Evolutionary conservation across 2,888 invertebrate genomes (phyloP), one percentile per base, ranked within the genome.

Genomic region (Magallana nippona): DNA sequence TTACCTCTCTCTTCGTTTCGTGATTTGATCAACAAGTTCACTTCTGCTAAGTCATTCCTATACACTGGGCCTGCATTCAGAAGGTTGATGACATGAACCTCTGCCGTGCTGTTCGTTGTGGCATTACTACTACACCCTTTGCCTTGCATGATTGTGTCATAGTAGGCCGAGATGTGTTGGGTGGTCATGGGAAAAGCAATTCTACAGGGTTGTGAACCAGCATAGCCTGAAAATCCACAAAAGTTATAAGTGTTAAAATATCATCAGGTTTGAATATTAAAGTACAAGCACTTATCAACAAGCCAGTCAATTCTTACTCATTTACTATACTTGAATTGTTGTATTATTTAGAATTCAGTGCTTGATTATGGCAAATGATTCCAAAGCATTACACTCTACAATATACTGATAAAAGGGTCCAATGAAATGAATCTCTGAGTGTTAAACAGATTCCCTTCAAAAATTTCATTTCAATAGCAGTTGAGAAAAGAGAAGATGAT

Each of bases 21-120:
- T n/a, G 85, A 85, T 79, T 85, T 85, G 58, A 85, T 81, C 17
- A 83, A 79, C 5, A 85, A 77, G 79, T 85, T 79, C 55, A 85
- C 85, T 71, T 85, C 85, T 60, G 83, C 85, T 27, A 85, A 77
- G 57, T 85, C 85, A 82, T 85, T 85, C 17, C 85, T 81, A 11
- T 57, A 83, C 27, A 82, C 82, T 56, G 83, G 82, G 58, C 83
- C 85, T 11, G 63, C 82, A 32, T 83, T 85, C 32, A 79, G 79
- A 17, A 85, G 55, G 32, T 82, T 83, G 44, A 85, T 85, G 17
- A 81, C 77, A 71, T 85, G 85, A 19, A 85, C 85, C 58, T 85
- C 82, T 56, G 83, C 82, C 10, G 78, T 79, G 15, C 44, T 77
- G 17, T 55, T 60, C 1, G 83, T 85, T 8, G 85, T 85, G 2